Evolutionary conservation across 2,797 vertebrate genomes (phyloP), one percentile per base, ranked within the genome.

Genomic region (Decapterus maruadsi): DNA sequence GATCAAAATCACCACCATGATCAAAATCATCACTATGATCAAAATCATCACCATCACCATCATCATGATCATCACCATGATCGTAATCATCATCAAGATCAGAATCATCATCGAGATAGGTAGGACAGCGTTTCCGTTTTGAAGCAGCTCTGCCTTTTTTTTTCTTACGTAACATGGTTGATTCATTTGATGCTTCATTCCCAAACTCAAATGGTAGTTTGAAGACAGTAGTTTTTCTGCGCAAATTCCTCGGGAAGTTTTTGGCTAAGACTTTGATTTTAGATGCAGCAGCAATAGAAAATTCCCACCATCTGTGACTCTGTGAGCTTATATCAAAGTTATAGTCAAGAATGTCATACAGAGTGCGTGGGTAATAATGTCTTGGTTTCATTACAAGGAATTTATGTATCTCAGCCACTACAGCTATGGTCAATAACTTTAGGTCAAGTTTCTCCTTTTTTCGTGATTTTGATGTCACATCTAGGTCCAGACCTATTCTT

Each of bases 251-350:
- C 34, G 7, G 34, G 34, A 8, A 36, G 6, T 8, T 36, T 48
- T 51, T 74, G 31, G 17, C 3, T 16, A 56, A 10, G 0, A 0
- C 3, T 45, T 70, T 46, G n/a, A 85, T 12, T 74, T 67, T 40
- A 2, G 43, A 40, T 36, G 69, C 38, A 12, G 38, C 22, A 4
- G 53, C n/a, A 6, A 68, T 9, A 6, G 77, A 56, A 80, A 82
- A 82, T 53, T 77, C 66, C 62, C 46, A 68, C 13, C 40, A 29
- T 31, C 73, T 73, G 68, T 70, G 0, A 81, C 75, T 20, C 19
- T 80, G 77, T 19, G 75, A 83, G 61, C 75, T 65, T 45, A 86
- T 40, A 51, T 83, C 71, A 72, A 86, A 86, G 74, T 86, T 86
- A 60, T 66, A 75, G 45, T 80, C 59, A 43, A 83, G 71, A 60